Conservation (phyloP, 2,888 invertebrate genomes). For the Hecatera dysodea region DNA sequence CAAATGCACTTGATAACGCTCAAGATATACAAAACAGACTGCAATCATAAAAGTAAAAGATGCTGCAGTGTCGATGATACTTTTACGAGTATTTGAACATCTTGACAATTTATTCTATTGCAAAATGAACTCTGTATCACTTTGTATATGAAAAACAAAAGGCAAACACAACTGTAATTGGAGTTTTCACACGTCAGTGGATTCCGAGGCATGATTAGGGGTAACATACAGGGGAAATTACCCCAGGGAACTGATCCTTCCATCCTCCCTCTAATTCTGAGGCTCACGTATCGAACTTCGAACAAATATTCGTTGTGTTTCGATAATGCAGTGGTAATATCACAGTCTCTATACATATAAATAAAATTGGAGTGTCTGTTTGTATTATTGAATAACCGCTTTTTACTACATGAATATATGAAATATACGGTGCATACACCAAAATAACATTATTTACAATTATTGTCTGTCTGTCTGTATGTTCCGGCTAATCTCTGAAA, state of each 20-base stretch:
- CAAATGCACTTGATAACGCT: slow-evolving; percentile 7
- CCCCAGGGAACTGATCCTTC: slow-evolving; percentile 30
- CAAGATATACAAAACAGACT: neutral
- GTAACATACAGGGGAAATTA: slow-evolving; percentile 16
- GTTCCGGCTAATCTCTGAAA: too few species aligned
- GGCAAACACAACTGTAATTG: slow-evolving; percentile 35
- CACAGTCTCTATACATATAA: too few species aligned
- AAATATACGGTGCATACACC: too few species aligned
- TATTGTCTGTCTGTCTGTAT: too few species aligned
- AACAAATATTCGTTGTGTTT: slow-evolving; percentile 16
- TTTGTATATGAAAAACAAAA: neutral
- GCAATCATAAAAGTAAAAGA: neutral
- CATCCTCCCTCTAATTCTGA: slow-evolving; percentile 8
- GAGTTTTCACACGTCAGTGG: slow-evolving; percentile 13
- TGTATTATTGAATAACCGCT: too few species aligned
- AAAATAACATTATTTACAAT: too few species aligned
- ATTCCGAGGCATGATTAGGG: slow-evolving; percentile 8
- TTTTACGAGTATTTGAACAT: neutral
- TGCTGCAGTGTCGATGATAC: neutral
- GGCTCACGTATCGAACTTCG: slow-evolving; percentile 3
- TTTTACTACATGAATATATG: too few species aligned
- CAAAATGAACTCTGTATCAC: neutral
- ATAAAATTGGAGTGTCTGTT: too few species aligned
- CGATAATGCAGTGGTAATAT: neutral
- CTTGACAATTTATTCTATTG: neutral